Evolutionary conservation across 1,140 invertebrate genomes (phyloP), one percentile per base, ranked within the genome.

Genomic region (Penaeus indicus): DNA sequence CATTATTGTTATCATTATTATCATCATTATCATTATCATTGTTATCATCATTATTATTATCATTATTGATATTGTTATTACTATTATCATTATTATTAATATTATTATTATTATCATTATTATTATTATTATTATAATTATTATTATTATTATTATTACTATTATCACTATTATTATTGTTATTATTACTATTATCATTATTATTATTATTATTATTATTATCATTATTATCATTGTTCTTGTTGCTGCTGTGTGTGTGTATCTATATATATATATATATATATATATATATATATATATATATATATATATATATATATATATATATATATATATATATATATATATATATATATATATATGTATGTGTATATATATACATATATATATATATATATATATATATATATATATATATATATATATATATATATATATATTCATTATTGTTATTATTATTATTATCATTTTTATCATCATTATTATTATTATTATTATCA

Each of bases 301-400:
- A 69, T 69, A 69, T 69, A 69, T 69, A 69, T 69, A 69, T 69
- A 69, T 69, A 69, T 69, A 69, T 69, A 69, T 69, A 69, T 69
- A 69, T 69, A 69, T 69, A 69, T 69, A 69, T 69, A 69, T 69
- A 69, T 69, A 69, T 69, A 69, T 69, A 69, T 69, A 69, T 69
- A 69, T 21, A 69, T 21, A 69, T 69, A 69, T 21, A 69, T 3
- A 69, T 21, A 69, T 3, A 69, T 21, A 21, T 3, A 21, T 69
- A 69, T 3, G 27, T 69, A 69, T 10, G 21, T 69, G 8, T 69
- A 69, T 69, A 69, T 69, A 69, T 69, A 69, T 69, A 69, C 27
- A 69, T 69, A 69, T 69, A 69, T 69, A 69, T 69, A 69, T 69
- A 69, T 69, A 69, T 69, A 69, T 69, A 69, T 69, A 69, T 69